A percentile compares a stretch with the other conserved stretches of the same genome.
Evolutionary conservation across 2,888 invertebrate species (phyloP).

Genomic region (Trichopria drosophilae): DNA sequence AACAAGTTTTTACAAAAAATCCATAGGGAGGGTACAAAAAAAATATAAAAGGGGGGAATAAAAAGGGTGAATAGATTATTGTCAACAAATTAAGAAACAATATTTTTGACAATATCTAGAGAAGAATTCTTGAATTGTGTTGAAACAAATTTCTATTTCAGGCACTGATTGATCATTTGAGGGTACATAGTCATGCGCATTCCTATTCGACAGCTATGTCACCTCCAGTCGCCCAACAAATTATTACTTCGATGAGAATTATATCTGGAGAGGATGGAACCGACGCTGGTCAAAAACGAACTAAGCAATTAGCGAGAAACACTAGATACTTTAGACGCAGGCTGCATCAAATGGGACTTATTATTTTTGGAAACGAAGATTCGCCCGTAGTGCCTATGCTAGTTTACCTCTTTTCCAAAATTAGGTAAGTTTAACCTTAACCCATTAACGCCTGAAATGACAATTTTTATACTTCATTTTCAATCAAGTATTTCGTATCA

Average conservation of each 20-base stretch:
- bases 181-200: slow-evolving; percentile 80
- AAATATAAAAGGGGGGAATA: too few species aligned
- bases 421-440: slow-evolving; percentile 68
- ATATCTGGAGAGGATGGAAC: slow-evolving; percentile 84
- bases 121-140: neutral
- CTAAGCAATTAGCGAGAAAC: slow-evolving; percentile 76
- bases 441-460: too few species aligned
- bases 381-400: slow-evolving; percentile 97
- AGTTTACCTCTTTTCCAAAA: slow-evolving; percentile 93
- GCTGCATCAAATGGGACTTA: slow-evolving; percentile 86
- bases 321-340: slow-evolving; percentile 78
- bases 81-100: too few species aligned
- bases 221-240: slow-evolving; percentile 88
- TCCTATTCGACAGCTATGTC: slow-evolving; percentile 87
- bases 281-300: slow-evolving; percentile 68
- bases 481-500: too few species aligned
- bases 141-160: slow-evolving; percentile 58
- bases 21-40: too few species aligned
- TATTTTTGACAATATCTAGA: too few species aligned
- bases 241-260: slow-evolving; percentile 83
- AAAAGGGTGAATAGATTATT: too few species aligned
- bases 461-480: too few species aligned
- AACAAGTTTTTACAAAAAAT: too few species aligned
- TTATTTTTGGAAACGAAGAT: slow-evolving; percentile 88
- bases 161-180: slow-evolving; percentile 75